phyloP scores from a whole-genome alignment of 2,888 invertebrate species.

The Campoplex nolae region DNA sequence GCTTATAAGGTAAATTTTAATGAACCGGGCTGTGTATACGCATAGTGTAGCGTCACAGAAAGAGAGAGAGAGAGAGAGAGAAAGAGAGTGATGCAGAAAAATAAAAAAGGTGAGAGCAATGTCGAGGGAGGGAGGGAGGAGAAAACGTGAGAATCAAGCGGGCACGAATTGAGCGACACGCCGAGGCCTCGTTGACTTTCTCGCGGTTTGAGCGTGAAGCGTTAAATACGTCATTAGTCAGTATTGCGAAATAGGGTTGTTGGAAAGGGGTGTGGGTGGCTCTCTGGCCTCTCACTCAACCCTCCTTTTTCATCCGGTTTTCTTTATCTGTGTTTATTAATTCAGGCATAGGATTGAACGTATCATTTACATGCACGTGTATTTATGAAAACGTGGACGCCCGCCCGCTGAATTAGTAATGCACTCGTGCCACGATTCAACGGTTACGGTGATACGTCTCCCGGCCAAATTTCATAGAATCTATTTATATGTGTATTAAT shows the following conservation, averaged over 20 bases:
- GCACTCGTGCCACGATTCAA: conserved; percentile 75
- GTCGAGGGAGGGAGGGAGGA: conserved; percentile 11
- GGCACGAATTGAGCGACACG: conserved; percentile 60
- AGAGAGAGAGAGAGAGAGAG: conserved; percentile 16
- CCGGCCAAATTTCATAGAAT: conserved; percentile 43
- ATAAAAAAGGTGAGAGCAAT: conserved; percentile 4
- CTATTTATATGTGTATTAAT: conserved; percentile 20
- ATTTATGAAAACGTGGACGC: conserved; percentile 58
- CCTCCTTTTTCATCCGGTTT: conserved; percentile 41
- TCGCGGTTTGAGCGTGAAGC: conserved; percentile 72
- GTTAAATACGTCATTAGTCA: conserved; percentile 83
- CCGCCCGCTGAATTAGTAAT: conserved; percentile 76
- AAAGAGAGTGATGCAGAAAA: conserved; percentile 6
- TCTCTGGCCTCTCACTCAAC: conserved; percentile 46
- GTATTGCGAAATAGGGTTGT: conserved; percentile 66
- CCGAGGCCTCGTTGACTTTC: conserved; percentile 59
- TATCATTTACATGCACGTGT: conserved; percentile 77
- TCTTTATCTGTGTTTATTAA: conserved; percentile 82
- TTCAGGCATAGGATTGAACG: conserved; percentile 81
- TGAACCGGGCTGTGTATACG: conserved; percentile 79
- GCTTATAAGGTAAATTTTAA: conserved; percentile 83
- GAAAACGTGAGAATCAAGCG: conserved; percentile 56
- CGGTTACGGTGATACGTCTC: conserved; percentile 72
- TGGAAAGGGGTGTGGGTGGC: conserved; percentile 33
- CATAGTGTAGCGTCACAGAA: conserved; percentile 45